Conservation (phyloP, 53 echinoderm and acorn worm genomes). For the Echinarachnius parma region DNA sequence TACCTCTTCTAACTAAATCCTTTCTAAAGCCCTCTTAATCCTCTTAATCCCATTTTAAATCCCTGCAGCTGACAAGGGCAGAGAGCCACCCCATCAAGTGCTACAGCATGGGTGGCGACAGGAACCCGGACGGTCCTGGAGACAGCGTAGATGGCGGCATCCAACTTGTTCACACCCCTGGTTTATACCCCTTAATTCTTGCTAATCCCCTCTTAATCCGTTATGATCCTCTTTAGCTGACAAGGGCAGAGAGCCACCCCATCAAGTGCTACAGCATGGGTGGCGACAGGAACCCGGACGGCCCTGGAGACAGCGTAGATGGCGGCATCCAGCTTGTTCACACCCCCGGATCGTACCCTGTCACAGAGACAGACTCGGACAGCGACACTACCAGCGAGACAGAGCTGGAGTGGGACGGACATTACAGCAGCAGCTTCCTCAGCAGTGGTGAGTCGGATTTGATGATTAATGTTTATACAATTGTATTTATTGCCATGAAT, state of each 20-base stretch:
- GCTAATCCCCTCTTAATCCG: too few species aligned
- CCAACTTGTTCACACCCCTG: conserved; percentile 58
- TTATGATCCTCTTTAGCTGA: too few species aligned
- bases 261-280: conserved; percentile 84
- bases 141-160: conserved; percentile 65
- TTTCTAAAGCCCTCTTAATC: too few species aligned
- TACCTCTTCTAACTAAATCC: too few species aligned
- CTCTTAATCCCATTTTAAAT: too few species aligned
- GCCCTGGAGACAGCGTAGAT: conserved; percentile 63
- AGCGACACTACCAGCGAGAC: conserved; percentile 89
- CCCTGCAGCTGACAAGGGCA: conserved; percentile 84
- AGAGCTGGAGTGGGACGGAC: conserved; percentile 96
- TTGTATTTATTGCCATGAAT: too few species aligned
- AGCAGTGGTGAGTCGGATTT: conserved; percentile 92
- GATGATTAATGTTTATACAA: too few species aligned
- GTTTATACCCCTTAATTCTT: conserved; percentile 74
- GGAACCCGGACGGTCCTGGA: conserved; percentile 52
- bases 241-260: conserved; percentile 83
- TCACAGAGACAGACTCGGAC: conserved; percentile 94
- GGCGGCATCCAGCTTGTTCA: conserved; percentile 58
- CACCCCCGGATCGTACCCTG: conserved; percentile 71
- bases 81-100: conserved; percentile 89
- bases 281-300: conserved; percentile 54
- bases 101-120: conserved; percentile 72
- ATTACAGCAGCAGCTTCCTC: conserved; percentile 97